Evolutionary conservation across 2,113 vertebrate species (phyloP), one percentile per base, ranked within the genome.

Genomic region (Suricata suricatta): DNA sequence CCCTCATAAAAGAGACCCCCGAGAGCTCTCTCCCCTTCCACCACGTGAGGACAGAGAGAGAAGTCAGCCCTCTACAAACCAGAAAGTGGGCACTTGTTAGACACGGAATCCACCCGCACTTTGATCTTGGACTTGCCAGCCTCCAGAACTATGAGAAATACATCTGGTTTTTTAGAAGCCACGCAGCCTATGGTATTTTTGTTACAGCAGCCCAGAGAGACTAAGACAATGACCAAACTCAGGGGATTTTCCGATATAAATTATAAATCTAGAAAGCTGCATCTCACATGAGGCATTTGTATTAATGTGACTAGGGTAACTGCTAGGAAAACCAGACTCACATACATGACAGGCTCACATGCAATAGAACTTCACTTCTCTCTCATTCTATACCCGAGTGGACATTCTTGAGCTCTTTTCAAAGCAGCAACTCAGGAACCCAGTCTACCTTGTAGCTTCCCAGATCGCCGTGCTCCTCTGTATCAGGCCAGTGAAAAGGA

Each of bases 161-260:
- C 25, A 52, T 82, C 50, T 63, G 50, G 80, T 72, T 72, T 79
- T 50, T 63, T 41, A 74, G 23, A 89, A 77, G 33, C 12, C 29
- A 33, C n/a, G 4, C 11, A 79, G 47, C 79, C 50, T 77, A 79
- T 38, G 38, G 52, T 74, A 80, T 68, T 81, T 66, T 77, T 60
- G 15, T 84, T 79, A 68, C 16, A 69, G 81, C 38, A 92, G 21
- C 52, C 82, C 8, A 8, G 38, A 87, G 0, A 8, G 33, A 80
- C 52, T 64, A 81, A 71, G 33, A 87, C 52, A 92, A 63, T 11
- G 12, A 35, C 29, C 84, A 96, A 86, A 88, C 41, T 64, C 74
- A 90, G n/a, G 14, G 25, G 88, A 86, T 82, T 11, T 71, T 95
- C 66, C 95, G 90, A 77, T 92, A 25, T 76, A 88, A 92, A 90